Evolutionary conservation across 2,888 invertebrate genomes (phyloP).

Genomic region (Oxystoma pomonae): DNA sequence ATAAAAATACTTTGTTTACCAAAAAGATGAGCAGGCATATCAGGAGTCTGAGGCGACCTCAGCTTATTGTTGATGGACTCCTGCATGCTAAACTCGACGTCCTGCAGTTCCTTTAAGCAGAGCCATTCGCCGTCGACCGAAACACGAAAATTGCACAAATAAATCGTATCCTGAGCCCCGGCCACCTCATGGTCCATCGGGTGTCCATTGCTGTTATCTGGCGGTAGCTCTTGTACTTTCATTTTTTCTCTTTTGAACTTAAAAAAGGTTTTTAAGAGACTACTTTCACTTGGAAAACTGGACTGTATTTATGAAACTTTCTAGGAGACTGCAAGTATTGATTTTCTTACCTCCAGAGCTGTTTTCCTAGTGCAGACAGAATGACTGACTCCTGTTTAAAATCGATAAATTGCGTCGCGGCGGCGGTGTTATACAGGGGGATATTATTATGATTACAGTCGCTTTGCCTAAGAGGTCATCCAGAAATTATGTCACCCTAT

Average conservation of each 20-base stretch:
- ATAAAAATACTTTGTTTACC: no score
- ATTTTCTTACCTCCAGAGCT: not conserved
- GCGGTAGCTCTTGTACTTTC: constrained; percentile 45
- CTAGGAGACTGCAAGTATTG: not conserved
- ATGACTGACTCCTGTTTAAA: not conserved
- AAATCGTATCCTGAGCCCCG: constrained; percentile 93
- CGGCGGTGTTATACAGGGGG: not conserved
- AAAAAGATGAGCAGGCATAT: constrained; percentile 56
- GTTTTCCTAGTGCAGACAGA: not conserved
- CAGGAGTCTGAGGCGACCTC: constrained; percentile 62
- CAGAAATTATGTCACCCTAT: no score
- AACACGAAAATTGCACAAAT: constrained; percentile 94
- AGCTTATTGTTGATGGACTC: constrained; percentile 62
- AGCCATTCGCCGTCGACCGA: constrained; percentile 98
- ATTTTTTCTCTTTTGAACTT: constrained; percentile 31
- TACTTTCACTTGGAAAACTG: not conserved
- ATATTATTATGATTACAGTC: not conserved
- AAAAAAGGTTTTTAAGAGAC: no score
- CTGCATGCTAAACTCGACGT: constrained; percentile 75
- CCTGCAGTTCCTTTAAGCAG: constrained; percentile 89
- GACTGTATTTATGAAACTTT: not conserved
- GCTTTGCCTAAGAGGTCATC: not conserved
- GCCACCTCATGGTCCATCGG: constrained; percentile 64
- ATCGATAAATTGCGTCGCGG: not conserved
- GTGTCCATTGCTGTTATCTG: constrained; percentile 31